Evolutionary conservation across 2,113 vertebrate genomes (phyloP).

Genomic region (Petroica traversi): DNA sequence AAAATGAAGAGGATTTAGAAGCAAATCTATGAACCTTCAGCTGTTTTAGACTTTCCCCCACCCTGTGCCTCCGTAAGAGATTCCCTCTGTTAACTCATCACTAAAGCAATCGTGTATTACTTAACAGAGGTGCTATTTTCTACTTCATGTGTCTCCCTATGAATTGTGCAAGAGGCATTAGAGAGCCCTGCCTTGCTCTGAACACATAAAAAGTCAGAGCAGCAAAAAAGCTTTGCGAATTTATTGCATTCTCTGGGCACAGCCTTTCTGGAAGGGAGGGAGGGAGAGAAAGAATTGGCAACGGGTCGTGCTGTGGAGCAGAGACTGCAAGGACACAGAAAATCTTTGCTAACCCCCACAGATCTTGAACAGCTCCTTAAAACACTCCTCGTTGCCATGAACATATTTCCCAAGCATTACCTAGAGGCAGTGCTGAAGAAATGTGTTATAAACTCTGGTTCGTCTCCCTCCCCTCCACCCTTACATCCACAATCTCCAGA

Average conservation of each 20-base stretch:
- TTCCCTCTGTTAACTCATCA: constrained; percentile 40
- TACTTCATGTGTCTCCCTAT: constrained; percentile 31
- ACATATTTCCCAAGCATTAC: not conserved
- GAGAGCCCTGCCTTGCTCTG: not conserved
- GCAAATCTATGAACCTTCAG: not conserved
- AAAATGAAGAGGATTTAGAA: not conserved
- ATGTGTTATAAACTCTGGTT: not conserved
- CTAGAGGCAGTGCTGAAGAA: not conserved
- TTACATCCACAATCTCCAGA: not conserved
- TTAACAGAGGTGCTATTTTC: constrained; percentile 56
- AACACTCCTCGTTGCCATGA: not conserved
- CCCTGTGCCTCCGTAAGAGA: not conserved
- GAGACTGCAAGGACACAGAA: not conserved
- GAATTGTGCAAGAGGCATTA: constrained; percentile 53
- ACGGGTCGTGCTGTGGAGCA: not conserved
- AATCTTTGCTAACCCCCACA: not conserved
- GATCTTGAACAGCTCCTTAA: not conserved
- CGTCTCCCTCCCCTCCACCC: not conserved
- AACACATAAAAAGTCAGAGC: constrained; percentile 33
- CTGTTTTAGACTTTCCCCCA: not conserved
- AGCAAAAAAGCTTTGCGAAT: constrained; percentile 9
- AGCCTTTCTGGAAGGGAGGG: not conserved
- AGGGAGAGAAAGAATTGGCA: not conserved
- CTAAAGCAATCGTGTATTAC: constrained; percentile 17
- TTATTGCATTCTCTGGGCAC: not conserved